A percentile compares a stretch with the other conserved stretches of the same genome.
Conservation (phyloP, 2,113 vertebrate species). For the Petroica traversi region DNA sequence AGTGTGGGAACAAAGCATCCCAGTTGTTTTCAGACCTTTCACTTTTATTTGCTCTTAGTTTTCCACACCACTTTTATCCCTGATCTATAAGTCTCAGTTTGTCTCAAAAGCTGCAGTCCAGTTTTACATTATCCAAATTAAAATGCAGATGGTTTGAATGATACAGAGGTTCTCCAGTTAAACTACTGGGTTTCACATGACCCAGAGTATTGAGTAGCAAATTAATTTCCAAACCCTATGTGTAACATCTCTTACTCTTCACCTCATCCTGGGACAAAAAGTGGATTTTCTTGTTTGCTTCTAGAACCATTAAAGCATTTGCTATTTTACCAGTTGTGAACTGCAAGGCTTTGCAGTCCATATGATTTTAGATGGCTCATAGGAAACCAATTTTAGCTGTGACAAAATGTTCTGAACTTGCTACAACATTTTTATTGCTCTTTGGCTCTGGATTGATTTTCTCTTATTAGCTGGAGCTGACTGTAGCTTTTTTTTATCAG, state of each 20-base stretch:
- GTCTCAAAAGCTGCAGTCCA: not conserved
- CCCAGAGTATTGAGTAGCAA: not conserved
- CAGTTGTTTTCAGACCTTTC: not conserved
- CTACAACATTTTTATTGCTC: constrained; percentile 58
- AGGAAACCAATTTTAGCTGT: constrained; percentile 55
- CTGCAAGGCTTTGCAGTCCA: not conserved
- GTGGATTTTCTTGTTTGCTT: not conserved
- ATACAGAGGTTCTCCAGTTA: not conserved
- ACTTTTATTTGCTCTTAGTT: not conserved
- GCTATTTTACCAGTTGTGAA: not conserved
- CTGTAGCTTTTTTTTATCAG: constrained; percentile 53
- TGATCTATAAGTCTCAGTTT: not conserved
- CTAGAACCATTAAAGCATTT: not conserved
- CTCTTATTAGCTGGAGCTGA: constrained; percentile 47
- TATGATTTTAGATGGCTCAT: constrained; percentile 32
- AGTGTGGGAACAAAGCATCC: not conserved
- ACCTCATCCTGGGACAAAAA: not conserved
- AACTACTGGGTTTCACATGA: not conserved
- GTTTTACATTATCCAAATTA: not conserved
- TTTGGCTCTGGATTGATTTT: constrained; percentile 55
- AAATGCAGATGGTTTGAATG: not conserved
- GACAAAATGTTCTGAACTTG: constrained; percentile 65
- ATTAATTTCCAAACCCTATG: not conserved
- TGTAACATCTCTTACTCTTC: not conserved
- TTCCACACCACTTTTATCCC: not conserved